These are phyloP conservation scores for Ariolimax columbianus DNA, from an alignment of 2,888 invertebrate species.

Conservation along the genomic window DNA sequence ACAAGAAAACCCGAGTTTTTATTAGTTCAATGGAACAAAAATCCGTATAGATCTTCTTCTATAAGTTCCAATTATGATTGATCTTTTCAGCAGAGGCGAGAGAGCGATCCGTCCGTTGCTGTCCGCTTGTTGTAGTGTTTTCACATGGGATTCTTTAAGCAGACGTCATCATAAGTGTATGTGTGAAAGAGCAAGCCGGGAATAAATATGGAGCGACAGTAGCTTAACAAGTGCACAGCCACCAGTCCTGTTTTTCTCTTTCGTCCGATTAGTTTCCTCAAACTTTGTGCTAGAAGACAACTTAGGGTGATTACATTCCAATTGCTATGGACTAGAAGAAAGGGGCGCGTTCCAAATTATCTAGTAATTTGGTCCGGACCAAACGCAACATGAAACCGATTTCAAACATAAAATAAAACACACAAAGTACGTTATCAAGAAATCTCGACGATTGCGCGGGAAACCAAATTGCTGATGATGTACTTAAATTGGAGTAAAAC, in stretches of 20 bases:
- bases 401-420: conserved; percentile 28
- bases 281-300: not conserved
- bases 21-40: too few relatives aligned
- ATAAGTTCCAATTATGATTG: not conserved
- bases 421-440: conserved; percentile 11
- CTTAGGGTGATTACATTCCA: conserved; percentile 18
- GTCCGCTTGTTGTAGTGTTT: not conserved
- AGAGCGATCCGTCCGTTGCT: not conserved
- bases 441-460: not conserved
- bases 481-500: not conserved
- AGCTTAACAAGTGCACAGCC: not conserved
- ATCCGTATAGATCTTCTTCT: not conserved
- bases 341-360: conserved; percentile 6
- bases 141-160: not conserved
- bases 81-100: not conserved
- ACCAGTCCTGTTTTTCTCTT: not conserved
- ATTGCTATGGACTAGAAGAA: conserved; percentile 3
- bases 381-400: conserved; percentile 34
- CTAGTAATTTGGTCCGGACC: conserved; percentile 2
- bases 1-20: too few relatives aligned
- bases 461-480: conserved; percentile 25
- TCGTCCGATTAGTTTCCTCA: conserved; percentile 6
- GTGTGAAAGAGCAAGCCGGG: not conserved
- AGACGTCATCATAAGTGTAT: not conserved
- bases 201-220: not conserved